Base-by-base conservation (phyloP, 2,797 vertebrate species). In the Oreochromis grahami region DNA sequence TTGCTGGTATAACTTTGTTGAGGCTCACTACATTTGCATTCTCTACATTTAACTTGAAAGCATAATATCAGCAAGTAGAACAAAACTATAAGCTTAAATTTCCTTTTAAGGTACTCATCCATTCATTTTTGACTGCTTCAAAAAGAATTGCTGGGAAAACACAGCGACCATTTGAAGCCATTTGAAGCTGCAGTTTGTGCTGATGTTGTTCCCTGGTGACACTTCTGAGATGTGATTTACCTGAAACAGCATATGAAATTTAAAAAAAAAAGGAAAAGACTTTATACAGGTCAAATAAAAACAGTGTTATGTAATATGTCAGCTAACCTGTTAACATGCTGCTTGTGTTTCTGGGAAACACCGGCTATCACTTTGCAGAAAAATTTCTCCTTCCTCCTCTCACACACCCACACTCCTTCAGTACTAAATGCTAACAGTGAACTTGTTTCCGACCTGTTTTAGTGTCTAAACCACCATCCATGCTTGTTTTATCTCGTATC, bases 241-340 rank as follows among this genome's bases (percentile, higher is more conserved):
- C 68, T 72, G 65, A 17, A 70, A 17, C 41, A 17, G 41, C 24
- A 5, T 48, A 4, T 29, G 9, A 72, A 72, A 26, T 45, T 13
- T 1, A 0, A 0, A 34, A 34, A 34, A 34, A 70, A 45, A 29
- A 45, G 0, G 3, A 29, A 19, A 29, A 32, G 24, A 29, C n/a
- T 41, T 68, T 68, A 41, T 41, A 21, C 36, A 48, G 41, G 41
- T 29, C 41, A 72, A 45, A 48, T 72, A 12, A 29, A 72, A 48
- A 72, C 10, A 24, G 8, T 7, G 29, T 36, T 19, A 4, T 21
- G 51, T 9, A 13, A 26, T 19, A 21, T 8, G 19, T 29, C 38
- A 43, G 53, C 36, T 52, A 15, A 86, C 6, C 80, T 29, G 7
- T 15, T 58, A 29, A 38, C 7, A 8, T 41, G 2, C 4, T 19